Conservation (phyloP, 2,113 vertebrate genomes). For the Rhinopithecus roxellana region DNA sequence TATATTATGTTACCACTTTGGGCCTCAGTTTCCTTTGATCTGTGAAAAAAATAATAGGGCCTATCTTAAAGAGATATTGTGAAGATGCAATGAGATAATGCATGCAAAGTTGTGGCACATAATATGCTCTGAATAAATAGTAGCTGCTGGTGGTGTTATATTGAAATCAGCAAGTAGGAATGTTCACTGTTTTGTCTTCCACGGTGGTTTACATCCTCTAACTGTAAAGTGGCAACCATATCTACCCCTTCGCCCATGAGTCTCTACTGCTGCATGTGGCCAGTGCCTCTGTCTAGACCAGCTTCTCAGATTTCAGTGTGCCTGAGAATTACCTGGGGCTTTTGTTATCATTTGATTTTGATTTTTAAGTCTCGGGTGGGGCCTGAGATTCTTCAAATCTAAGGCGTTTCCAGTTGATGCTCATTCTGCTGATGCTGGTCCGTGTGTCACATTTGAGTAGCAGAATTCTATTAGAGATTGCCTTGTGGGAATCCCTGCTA, state of each 20-base stretch:
- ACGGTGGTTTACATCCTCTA: neutral
- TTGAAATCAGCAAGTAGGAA: neutral
- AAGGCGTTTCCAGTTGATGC: neutral
- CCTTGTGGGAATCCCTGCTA: conserved; percentile 11
- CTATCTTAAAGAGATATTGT: neutral
- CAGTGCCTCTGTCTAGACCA: neutral
- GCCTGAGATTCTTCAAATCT: neutral
- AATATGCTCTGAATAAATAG: no score
- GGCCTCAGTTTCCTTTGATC: neutral
- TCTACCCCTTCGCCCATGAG: rapidly evolving
- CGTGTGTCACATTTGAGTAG: neutral
- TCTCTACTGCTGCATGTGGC: neutral
- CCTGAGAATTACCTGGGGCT: neutral
- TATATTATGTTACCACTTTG: neutral
- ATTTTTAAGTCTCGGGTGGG: neutral
- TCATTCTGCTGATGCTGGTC: neutral
- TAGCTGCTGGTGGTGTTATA: neutral
- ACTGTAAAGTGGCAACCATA: neutral
- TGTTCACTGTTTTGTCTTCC: neutral
- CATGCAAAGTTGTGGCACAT: neutral
- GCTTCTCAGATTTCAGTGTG: neutral
- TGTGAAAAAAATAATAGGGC: neutral
- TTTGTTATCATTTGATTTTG: neutral
- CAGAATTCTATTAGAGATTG: conserved; percentile 14
- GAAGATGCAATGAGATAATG: neutral